Percentiles rank a stretch among this genome's conserved stretches.
phyloP scores from a whole-genome alignment of 2,113 vertebrate species.

The Paramisgurnus dabryanus region DNA sequence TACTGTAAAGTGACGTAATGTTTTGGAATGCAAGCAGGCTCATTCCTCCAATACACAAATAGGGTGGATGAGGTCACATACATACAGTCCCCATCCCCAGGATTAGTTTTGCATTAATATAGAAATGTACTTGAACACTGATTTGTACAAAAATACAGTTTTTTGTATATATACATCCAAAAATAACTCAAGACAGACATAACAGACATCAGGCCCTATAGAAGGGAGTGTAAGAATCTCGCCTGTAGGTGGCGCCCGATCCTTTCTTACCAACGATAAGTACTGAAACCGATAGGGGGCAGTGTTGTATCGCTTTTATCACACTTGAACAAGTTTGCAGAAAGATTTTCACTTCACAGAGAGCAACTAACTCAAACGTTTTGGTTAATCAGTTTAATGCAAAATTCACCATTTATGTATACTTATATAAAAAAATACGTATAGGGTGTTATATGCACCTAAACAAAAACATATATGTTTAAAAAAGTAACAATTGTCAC shows the following conservation, averaged over 20 bases:
- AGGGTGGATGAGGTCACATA: background rate
- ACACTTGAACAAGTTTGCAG: constrained; percentile 62
- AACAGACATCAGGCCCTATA: background rate
- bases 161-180: background rate
- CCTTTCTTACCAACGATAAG: background rate
- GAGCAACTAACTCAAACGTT: background rate
- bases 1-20: constrained; percentile 76
- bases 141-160: too few species aligned
- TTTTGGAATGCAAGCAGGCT: constrained; percentile 64
- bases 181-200: background rate
- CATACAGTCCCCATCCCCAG: background rate
- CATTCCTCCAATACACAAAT: background rate
- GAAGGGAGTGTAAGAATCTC: background rate
- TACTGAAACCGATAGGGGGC: constrained; percentile 64
- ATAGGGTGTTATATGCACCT: background rate
- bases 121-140: background rate
- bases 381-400: too few species aligned
- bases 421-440: too few species aligned
- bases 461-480: background rate
- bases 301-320: constrained; percentile 61
- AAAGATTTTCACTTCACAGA: constrained; percentile 26
- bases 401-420: too few species aligned
- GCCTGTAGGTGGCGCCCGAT: constrained; percentile 37
- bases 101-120: background rate
- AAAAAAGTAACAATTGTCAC: background rate